phyloP scores from a whole-genome alignment of 2,113 vertebrate genomes.

The Osmerus eperlanus region DNA sequence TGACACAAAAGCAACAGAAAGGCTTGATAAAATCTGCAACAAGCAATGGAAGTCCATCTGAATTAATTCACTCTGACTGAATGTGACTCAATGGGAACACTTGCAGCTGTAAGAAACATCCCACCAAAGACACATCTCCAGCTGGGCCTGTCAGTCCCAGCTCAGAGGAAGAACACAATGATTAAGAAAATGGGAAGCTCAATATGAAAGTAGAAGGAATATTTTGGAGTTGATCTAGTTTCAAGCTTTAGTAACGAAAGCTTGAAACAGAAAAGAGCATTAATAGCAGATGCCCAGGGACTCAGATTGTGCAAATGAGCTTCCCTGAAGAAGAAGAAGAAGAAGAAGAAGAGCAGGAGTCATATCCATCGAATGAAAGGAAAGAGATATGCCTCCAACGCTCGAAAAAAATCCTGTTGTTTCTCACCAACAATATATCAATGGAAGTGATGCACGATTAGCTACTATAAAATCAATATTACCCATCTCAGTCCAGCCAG shows the following conservation, averaged over 20 bases:
- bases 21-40: not conserved
- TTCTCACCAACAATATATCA: slow-evolving; percentile 2
- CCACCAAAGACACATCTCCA: not conserved
- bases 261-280: slow-evolving; percentile 1
- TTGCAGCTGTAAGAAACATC: not conserved
- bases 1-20: not conserved
- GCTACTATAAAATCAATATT: slow-evolving; percentile 2
- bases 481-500: not conserved
- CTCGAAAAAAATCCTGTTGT: not conserved
- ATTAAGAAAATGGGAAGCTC: not conserved
- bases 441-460: not conserved
- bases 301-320: not conserved
- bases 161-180: not conserved
- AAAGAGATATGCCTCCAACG: not conserved
- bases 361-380: not conserved
- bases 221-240: not conserved
- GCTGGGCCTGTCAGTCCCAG: not conserved
- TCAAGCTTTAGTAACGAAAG: not conserved
- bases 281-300: not conserved
- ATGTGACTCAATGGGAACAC: not conserved
- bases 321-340: not conserved
- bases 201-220: slow-evolving; percentile 3
- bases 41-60: not conserved
- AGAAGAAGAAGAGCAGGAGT: not conserved
- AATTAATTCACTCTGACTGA: not conserved